These are phyloP conservation scores for Margarornis squamiger DNA, from an alignment of 2,797 vertebrate genomes.

Conservation along the genomic window DNA sequence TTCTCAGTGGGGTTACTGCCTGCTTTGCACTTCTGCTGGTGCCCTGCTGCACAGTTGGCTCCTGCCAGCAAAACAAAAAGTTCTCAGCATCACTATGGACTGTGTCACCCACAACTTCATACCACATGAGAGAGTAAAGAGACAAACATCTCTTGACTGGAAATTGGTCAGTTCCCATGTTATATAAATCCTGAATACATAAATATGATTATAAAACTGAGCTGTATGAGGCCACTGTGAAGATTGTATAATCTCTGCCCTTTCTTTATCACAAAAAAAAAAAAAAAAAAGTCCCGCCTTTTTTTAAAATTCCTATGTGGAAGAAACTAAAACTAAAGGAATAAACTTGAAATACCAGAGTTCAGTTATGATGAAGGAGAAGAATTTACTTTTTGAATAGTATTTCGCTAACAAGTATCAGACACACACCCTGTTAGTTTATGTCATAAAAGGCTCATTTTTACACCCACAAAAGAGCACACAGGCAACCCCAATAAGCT, in stretches of 20 bases:
- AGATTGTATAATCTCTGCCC: neutral
- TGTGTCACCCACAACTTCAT: neutral
- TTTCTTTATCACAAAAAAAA: neutral
- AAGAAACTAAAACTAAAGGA: neutral
- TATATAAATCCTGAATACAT: conserved; percentile 24
- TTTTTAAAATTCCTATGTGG: neutral
- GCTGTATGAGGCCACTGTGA: neutral
- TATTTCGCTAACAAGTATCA: neutral
- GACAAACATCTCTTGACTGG: neutral
- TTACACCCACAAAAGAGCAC: neutral
- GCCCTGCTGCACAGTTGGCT: conserved; percentile 17
- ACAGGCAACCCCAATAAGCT: neutral
- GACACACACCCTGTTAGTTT: neutral
- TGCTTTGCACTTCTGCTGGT: conserved; percentile 1
- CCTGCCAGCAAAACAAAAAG: conserved; percentile 23
- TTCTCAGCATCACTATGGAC: neutral
- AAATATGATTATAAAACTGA: conserved; percentile 30
- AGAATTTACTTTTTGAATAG: neutral
- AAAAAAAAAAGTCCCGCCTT: neutral
- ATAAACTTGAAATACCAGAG: neutral
- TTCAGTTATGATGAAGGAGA: neutral
- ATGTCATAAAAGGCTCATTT: neutral
- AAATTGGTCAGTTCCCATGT: conserved; percentile 15
- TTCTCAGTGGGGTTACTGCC: neutral
- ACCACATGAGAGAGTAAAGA: conserved; percentile 15